phyloP scores from a whole-genome alignment of 2,797 vertebrate genomes.

The Sphenopsis melanotis region DNA sequence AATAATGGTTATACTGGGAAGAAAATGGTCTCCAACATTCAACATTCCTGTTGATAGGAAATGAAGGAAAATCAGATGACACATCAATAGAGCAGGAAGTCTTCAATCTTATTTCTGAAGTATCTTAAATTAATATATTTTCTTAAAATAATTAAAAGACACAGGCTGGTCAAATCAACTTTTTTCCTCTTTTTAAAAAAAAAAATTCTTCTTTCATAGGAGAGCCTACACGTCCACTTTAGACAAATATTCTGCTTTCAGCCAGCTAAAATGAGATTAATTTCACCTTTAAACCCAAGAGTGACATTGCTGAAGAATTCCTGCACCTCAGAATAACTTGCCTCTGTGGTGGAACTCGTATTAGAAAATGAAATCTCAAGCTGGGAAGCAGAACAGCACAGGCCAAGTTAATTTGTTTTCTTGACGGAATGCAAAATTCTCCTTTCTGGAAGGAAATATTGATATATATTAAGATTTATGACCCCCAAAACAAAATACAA shows the following conservation, averaged over 20 bases:
- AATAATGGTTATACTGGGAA: not conserved
- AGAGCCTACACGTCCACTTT: accelerated
- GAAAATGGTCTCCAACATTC: not conserved
- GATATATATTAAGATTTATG: not conserved
- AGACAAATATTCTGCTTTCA: not conserved
- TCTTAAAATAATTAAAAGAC: not conserved
- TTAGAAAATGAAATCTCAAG: not conserved
- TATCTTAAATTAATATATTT: not conserved
- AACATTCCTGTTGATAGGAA: not conserved
- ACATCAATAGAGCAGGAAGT: not conserved
- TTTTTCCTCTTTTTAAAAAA: too few relatives aligned
- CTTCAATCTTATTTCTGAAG: not conserved
- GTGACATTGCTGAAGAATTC: not conserved
- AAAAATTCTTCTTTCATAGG: too few relatives aligned
- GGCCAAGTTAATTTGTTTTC: not conserved
- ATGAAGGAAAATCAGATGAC: not conserved
- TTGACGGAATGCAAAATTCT: not conserved
- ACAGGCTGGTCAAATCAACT: not conserved
- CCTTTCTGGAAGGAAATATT: not conserved
- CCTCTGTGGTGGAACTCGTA: not conserved
- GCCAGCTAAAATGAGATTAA: not conserved
- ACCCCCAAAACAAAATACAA: not conserved
- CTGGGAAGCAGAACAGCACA: not conserved
- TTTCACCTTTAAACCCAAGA: not conserved
- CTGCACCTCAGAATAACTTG: not conserved